Base-by-base conservation (phyloP, 2,797 vertebrate genomes). In the Platyrinchus mystaceus region DNA sequence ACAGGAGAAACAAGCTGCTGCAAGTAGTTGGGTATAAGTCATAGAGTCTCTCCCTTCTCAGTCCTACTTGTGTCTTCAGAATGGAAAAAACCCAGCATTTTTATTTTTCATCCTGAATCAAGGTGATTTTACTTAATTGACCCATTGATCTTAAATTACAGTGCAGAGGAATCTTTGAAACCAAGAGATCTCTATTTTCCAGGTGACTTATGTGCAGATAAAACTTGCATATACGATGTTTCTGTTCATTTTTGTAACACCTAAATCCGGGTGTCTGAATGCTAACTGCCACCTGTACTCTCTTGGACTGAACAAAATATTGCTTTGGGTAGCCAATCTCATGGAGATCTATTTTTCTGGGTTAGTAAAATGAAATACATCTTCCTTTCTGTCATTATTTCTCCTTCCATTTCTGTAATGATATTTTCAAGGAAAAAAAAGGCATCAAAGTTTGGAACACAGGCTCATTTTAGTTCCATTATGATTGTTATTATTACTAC, bases 401-500 rank as follows among this genome's bases (percentile, higher is more conserved):
- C 14, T 53, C 14, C 19, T 84, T 87, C 34, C 10, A 63, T 92
- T 94, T 93, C 63, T 82, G 8, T 92, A 87, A 90, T 84, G 27
- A 60, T 74, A 89, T 90, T 89, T 84, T 66, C 59, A 88, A 69
- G 30, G 20, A 0, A 15, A 53, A 73, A 84, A 59, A 59, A 69
- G 32, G 0, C 20, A 67, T 68, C 26, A 32, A 73, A 55, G 4
- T 90, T 90, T 88, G 55, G 52, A 91, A 88, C 34, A 67, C 3
- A 63, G 34, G 16, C 14, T 88, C 12, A 3, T 76, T 95, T 88
- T 66, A 50, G 9, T 52, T 94, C 59, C 53, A 79, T 93, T 88
- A 73, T 74, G 52, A 47, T 86, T 78, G 34, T 78, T 92, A 81
- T 88, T 95, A 90, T 84, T 94, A 93, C n/a, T 73, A 92, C 23